Percentiles rank a stretch among this genome's conserved stretches.
Evolutionary conservation across 2,888 invertebrate species (phyloP).

Genomic region (Synanthedon tipuliformis): DNA sequence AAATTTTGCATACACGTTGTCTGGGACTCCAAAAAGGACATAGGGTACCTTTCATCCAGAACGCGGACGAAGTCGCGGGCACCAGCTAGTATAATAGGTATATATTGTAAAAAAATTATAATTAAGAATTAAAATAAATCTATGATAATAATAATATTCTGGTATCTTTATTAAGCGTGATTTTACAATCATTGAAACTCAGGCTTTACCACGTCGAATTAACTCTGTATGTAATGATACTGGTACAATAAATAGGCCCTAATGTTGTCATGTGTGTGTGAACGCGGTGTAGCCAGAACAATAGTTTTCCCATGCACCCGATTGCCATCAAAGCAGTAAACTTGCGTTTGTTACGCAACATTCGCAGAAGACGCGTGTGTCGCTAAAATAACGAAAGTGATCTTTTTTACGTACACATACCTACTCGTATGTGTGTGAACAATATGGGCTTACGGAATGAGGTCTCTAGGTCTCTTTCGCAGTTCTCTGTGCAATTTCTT

Average conservation of each 20-base stretch:
- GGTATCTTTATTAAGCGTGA: neutral
- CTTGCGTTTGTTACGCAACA: slow-evolving; percentile 54
- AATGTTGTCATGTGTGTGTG: slow-evolving; percentile 14
- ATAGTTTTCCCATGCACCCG: slow-evolving; percentile 54
- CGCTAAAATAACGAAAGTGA: slow-evolving; percentile 50
- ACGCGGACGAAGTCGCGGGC: too few species aligned
- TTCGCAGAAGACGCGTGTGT: slow-evolving; percentile 41
- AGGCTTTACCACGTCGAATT: neutral
- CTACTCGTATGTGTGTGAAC: slow-evolving; percentile 33
- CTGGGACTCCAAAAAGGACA: too few species aligned
- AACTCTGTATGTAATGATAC: neutral
- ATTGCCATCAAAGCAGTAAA: slow-evolving; percentile 52
- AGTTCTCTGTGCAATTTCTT: too few species aligned
- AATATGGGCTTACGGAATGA: slow-evolving; percentile 37
- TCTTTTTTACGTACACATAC: slow-evolving; percentile 32
- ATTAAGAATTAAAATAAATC: too few species aligned
- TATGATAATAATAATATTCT: too few species aligned
- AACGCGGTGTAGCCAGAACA: slow-evolving; percentile 20
- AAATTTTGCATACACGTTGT: too few species aligned
- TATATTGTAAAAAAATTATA: too few species aligned
- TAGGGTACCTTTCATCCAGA: too few species aligned
- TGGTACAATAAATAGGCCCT: slow-evolving; percentile 11
- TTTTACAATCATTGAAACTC: neutral
- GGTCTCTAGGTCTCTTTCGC: slow-evolving; percentile 17
- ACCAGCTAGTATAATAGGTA: too few species aligned